A percentile compares a stretch with the other conserved stretches of the same genome.
These are phyloP conservation scores for Cheumatopsyche charites DNA, from an alignment of 1,140 invertebrate genomes.

Conservation along the genomic window DNA sequence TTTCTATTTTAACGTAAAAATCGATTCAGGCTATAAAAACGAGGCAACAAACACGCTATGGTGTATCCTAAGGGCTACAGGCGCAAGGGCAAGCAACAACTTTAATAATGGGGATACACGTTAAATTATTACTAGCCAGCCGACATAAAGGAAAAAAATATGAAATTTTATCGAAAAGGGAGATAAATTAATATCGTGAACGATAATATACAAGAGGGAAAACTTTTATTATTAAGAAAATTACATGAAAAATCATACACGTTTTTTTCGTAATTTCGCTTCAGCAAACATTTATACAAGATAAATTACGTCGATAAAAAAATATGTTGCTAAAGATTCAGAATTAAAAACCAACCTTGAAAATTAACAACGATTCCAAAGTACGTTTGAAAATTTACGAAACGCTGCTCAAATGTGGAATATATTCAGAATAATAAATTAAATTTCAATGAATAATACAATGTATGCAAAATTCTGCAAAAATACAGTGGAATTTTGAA, in stretches of 20 bases:
- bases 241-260: neutral
- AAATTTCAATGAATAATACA: too few relatives aligned
- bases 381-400: too few relatives aligned
- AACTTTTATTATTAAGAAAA: too few relatives aligned
- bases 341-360: too few relatives aligned
- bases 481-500: neutral
- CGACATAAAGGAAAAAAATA: neutral
- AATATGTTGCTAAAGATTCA: too few relatives aligned
- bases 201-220: neutral
- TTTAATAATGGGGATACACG: neutral
- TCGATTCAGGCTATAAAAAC: conserved; percentile 11
- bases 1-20: conserved; percentile 16
- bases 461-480: too few relatives aligned
- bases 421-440: too few relatives aligned
- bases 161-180: neutral
- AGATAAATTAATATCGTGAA: neutral
- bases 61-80: neutral
- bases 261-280: neutral
- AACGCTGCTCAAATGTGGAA: too few relatives aligned
- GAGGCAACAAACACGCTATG: conserved; percentile 3
- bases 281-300: neutral
- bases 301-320: too few relatives aligned
- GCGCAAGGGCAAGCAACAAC: conserved; percentile 4
- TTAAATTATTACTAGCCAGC: conserved; percentile 2
- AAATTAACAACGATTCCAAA: too few relatives aligned